phyloP scores from a whole-genome alignment of 92 coral and sea anemone species.

The Bergia puertoricense region DNA sequence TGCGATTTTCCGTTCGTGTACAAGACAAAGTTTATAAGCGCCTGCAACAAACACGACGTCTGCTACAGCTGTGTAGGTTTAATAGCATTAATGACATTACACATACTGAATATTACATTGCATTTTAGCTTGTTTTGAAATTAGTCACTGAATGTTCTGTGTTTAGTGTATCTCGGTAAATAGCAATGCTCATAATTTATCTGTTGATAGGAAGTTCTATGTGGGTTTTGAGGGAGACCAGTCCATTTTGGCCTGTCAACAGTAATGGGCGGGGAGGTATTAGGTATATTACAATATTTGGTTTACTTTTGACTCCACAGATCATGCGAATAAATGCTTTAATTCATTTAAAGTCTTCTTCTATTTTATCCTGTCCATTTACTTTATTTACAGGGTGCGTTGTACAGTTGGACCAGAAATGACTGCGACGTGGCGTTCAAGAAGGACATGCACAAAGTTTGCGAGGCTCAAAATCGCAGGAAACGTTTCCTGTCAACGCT shows the following conservation, averaged over 20 bases:
- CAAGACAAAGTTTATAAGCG: slow-evolving; percentile 70
- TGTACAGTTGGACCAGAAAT: slow-evolving; percentile 50
- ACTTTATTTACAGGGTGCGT: slow-evolving; percentile 48
- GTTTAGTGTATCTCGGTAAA: too few species aligned
- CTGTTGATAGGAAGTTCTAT: too few species aligned
- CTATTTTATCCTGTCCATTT: background rate
- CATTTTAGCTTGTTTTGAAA: too few species aligned
- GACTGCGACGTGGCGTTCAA: slow-evolving; percentile 65
- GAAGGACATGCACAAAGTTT: slow-evolving; percentile 60
- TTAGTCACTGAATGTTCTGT: too few species aligned
- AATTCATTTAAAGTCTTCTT: background rate
- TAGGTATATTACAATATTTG: background rate
- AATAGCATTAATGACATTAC: too few species aligned
- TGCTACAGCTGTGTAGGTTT: slow-evolving; percentile 82
- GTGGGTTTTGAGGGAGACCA: background rate
- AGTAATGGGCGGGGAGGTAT: too few species aligned
- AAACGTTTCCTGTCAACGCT: slow-evolving; percentile 48
- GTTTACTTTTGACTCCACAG: background rate
- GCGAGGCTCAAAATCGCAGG: slow-evolving; percentile 33
- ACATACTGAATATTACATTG: too few species aligned
- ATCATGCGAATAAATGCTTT: too few species aligned
- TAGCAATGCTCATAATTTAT: too few species aligned
- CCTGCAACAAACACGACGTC: slow-evolving; percentile 93
- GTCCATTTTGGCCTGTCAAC: too few species aligned
- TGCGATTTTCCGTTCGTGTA: slow-evolving; percentile 58